Conservation (phyloP, 2,888 invertebrate genomes). For the Synergus umbraculus region DNA sequence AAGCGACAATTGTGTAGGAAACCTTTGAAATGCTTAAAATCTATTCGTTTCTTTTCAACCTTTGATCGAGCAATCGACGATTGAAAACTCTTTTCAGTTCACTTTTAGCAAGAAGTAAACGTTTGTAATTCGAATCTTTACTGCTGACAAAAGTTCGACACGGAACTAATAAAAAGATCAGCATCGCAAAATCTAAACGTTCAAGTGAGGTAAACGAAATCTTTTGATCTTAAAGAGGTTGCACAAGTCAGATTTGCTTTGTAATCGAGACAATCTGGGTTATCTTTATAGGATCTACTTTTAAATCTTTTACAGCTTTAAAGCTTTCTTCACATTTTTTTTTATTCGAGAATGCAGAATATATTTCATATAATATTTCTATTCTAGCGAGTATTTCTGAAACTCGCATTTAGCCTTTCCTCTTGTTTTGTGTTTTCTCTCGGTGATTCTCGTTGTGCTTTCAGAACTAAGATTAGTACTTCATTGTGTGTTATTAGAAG, state of each 20-base stretch:
- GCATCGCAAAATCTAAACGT: neutral
- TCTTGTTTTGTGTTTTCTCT: neutral
- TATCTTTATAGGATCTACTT: neutral
- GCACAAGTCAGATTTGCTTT: neutral
- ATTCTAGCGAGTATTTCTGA: neutral
- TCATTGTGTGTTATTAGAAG: constrained; percentile 33
- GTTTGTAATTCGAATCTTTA: constrained; percentile 25
- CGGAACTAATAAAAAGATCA: neutral
- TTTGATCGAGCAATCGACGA: constrained; percentile 19
- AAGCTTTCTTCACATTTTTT: neutral
- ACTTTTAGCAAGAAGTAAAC: constrained; percentile 19
- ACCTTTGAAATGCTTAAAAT: neutral
- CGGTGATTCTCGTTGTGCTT: constrained; percentile 21
- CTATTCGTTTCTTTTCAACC: neutral
- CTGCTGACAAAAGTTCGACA: constrained; percentile 6
- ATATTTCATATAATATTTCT: neutral
- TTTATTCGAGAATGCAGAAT: neutral
- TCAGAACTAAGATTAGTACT: constrained; percentile 30
- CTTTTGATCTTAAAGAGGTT: constrained; percentile 4
- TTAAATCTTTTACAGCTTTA: neutral
- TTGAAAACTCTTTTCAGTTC: constrained; percentile 1
- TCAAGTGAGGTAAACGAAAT: constrained; percentile 11
- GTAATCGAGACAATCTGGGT: neutral
- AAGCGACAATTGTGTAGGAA: neutral
- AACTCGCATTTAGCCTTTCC: neutral